Percentiles rank a stretch among this genome's conserved stretches.
These are phyloP conservation scores for Orchestes rusci DNA, from an alignment of 2,888 invertebrate genomes.

Conservation along the genomic window DNA sequence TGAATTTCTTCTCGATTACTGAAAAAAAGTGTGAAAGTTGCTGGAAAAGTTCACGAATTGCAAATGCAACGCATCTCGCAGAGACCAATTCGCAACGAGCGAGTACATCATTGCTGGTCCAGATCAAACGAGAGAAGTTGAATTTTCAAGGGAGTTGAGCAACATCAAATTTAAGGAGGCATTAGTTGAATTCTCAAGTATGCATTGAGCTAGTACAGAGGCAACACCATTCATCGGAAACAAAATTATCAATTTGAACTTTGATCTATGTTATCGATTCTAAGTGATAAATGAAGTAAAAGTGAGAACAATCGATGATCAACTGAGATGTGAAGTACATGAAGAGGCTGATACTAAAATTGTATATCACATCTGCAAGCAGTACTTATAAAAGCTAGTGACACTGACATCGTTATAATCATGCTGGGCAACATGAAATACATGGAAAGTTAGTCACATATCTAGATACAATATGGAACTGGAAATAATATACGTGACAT, in stretches of 20 bases:
- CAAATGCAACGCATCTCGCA: neutral
- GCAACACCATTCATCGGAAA: too few relatives aligned
- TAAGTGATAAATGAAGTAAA: too few relatives aligned
- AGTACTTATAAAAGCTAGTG: too few relatives aligned
- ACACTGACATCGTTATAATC: too few relatives aligned
- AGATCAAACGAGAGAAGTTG: neutral
- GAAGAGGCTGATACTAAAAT: too few relatives aligned
- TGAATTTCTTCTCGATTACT: neutral
- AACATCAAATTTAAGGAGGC: slow-evolving; percentile 25
- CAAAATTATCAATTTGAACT: too few relatives aligned
- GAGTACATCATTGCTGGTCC: neutral
- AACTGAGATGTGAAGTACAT: too few relatives aligned
- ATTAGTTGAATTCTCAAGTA: slow-evolving; percentile 22
- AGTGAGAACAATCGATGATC: too few relatives aligned
- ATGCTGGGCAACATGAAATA: slow-evolving; percentile 29
- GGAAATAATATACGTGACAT: slow-evolving; percentile 24
- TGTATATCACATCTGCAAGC: too few relatives aligned
- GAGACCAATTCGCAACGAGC: neutral
- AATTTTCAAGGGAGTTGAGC: slow-evolving; percentile 22
- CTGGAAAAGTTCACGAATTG: neutral
- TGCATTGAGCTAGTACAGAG: slow-evolving; percentile 24
- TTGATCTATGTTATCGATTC: too few relatives aligned
- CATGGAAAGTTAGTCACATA: slow-evolving; percentile 24
- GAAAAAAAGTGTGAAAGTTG: neutral
- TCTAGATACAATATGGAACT: slow-evolving; percentile 26